Base-by-base conservation (phyloP, 2,888 invertebrate species). In the Acronicta psi region DNA sequence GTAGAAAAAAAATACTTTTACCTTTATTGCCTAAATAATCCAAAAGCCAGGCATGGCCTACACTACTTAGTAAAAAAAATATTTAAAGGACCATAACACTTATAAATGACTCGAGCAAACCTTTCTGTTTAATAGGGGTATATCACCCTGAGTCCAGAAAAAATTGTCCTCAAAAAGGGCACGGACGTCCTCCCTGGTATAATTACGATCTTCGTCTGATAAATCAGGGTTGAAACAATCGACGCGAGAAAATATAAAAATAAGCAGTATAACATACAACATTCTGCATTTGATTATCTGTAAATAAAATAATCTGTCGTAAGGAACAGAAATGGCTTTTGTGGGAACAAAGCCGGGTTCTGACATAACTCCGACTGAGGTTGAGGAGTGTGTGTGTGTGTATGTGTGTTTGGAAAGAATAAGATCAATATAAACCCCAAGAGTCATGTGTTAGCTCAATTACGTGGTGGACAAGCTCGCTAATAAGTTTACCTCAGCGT, bases 121-220 rank as follows among this genome's bases (percentile, higher is more conserved):
- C 84, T 92, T 93, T 63, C 87, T 82, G 65, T 93, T 93, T 1
- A 93, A 79, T 17, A 87, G 20, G 1, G 92, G 92, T 54, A 91
- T 81, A 29, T 86, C 86, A 6, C 88, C 88, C n/a, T 47, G 25
- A 2, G 61, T 69, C 36, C 90, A 90, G 29, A 82, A 84, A 2
- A 76, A 75, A 1, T 66, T 69, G 0, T 62, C 66, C 13, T 77
- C 70, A 34, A 74, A 74, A 0, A 69, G 51, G 25, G 46, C 4
- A 7, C 1, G 6, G 0, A 17, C 13, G 0, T 57, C 16, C 3
- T 16, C 29, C 42, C 0, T 60, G 7, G 4, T n/a, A 4, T 58
- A 16, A 1, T 20, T 38, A 0, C 20, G 29, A 2, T 16, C 5
- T 2, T 49, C 36, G 13, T 37, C 1, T 1, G 43, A 17, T 13